Evolutionary conservation across 2,888 invertebrate genomes (phyloP).

Genomic region (Cephus pulcher): DNA sequence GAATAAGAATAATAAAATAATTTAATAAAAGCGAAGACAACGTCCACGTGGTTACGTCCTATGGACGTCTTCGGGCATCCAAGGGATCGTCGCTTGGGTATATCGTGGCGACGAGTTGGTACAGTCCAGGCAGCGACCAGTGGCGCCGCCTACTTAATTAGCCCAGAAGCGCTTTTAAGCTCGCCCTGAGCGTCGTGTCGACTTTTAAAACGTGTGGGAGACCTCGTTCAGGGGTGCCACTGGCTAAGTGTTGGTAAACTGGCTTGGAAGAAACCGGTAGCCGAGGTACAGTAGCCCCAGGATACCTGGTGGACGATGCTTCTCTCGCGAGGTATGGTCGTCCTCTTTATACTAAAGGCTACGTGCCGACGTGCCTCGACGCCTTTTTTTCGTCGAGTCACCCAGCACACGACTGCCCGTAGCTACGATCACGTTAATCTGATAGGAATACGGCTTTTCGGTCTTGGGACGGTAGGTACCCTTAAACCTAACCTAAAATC

Average conservation of each 20-base stretch:
- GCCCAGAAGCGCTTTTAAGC: conserved; percentile 18
- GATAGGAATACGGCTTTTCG: background rate
- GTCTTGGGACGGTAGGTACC: background rate
- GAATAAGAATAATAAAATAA: no score
- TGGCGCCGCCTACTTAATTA: conserved; percentile 25
- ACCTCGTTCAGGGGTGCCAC: background rate
- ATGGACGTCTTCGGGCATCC: background rate
- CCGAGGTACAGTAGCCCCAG: conserved; percentile 17
- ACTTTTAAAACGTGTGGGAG: conserved; percentile 5
- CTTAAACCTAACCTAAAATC: background rate
- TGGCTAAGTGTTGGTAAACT: conserved; percentile 28
- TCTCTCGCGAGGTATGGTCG: conserved; percentile 12
- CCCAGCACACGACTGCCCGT: conserved; percentile 18
- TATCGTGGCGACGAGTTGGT: background rate
- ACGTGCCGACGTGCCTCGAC: conserved; percentile 7
- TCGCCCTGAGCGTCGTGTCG: conserved; percentile 3
- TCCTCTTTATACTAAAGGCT: conserved; percentile 1
- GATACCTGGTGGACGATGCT: conserved; percentile 1
- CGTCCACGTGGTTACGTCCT: background rate
- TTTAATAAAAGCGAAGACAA: background rate
- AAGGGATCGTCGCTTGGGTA: background rate
- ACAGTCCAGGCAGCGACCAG: background rate
- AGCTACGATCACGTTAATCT: background rate
- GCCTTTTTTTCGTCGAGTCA: conserved; percentile 19
- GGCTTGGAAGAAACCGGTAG: conserved; percentile 35